phyloP scores from a whole-genome alignment of 2,888 invertebrate genomes.

The Thecocarcelia acutangulata region DNA sequence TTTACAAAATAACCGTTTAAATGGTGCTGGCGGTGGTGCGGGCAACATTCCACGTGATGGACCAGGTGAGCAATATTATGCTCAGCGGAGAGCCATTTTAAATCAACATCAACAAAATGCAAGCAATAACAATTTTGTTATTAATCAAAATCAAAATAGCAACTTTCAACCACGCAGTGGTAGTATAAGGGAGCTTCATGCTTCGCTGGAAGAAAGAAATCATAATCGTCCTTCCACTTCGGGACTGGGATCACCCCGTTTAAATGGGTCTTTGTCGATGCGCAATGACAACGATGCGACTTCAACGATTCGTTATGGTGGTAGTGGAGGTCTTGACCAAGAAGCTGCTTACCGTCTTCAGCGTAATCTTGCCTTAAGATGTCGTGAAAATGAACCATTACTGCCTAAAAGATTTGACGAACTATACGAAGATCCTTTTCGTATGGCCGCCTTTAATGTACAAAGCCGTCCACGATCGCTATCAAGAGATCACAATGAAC shows the following conservation, averaged over 20 bases:
- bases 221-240: conserved; percentile 73
- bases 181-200: conserved; percentile 75
- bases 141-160: conserved; percentile 75
- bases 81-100: conserved; percentile 78
- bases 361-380: conserved; percentile 79
- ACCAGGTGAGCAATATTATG: conserved; percentile 77
- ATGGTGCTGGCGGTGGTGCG: conserved; percentile 70
- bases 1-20: conserved; percentile 64
- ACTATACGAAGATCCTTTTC: conserved; percentile 82
- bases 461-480: conserved; percentile 78
- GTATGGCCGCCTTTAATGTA: conserved; percentile 84
- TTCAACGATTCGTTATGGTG: conserved; percentile 52
- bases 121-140: conserved; percentile 75
- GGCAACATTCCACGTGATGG: conserved; percentile 70
- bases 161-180: conserved; percentile 77
- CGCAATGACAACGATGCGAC: conserved; percentile 72
- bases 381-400: conserved; percentile 79
- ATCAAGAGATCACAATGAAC: conserved; percentile 85
- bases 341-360: conserved; percentile 80
- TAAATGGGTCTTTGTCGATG: conserved; percentile 64
- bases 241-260: conserved; percentile 56
- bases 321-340: conserved; percentile 71
- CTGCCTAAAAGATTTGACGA: conserved; percentile 81
- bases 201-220: conserved; percentile 71
- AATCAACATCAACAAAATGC: conserved; percentile 77